These are phyloP conservation scores for Dusona sp. DNA, from an alignment of 2,888 invertebrate genomes.

Conservation along the genomic window DNA sequence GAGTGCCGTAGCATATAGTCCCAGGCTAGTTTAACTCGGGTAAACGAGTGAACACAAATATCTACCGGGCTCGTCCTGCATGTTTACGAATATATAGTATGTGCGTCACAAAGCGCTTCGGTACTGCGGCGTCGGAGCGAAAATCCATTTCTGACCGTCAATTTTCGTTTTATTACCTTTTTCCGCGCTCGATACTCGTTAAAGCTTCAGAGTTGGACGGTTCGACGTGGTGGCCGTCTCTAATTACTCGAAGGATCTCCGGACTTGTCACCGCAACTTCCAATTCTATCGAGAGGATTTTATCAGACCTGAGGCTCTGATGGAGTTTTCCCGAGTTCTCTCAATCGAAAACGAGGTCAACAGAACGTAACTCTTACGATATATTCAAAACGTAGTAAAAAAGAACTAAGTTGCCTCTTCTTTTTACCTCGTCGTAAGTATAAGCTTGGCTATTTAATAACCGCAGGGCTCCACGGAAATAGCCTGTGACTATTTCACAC, in stretches of 20 bases:
- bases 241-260: slow-evolving; percentile 59
- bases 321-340: slow-evolving; percentile 37
- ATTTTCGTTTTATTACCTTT: slow-evolving; percentile 10
- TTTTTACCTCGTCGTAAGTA: background rate
- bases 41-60: slow-evolving; percentile 35
- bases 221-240: slow-evolving; percentile 41
- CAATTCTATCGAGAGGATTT: slow-evolving; percentile 38
- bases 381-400: background rate
- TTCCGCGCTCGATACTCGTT: slow-evolving; percentile 37
- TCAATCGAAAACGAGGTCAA: slow-evolving; percentile 29
- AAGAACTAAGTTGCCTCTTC: background rate
- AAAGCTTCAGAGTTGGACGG: slow-evolving; percentile 19
- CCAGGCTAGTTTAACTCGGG: slow-evolving; percentile 43
- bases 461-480: background rate
- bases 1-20: slow-evolving; percentile 20
- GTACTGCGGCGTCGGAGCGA: background rate
- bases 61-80: slow-evolving; percentile 15
- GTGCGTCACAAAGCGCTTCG: slow-evolving; percentile 24
- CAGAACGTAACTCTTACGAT: slow-evolving; percentile 6
- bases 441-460: background rate
- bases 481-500: background rate
- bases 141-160: slow-evolving; percentile 14
- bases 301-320: slow-evolving; percentile 41
- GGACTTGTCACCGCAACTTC: slow-evolving; percentile 57
- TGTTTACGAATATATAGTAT: slow-evolving; percentile 33